Percentiles rank a stretch among this genome's conserved stretches.
These are phyloP conservation scores for Onchidella celtica DNA, from an alignment of 2,888 invertebrate genomes.

Conservation along the genomic window DNA sequence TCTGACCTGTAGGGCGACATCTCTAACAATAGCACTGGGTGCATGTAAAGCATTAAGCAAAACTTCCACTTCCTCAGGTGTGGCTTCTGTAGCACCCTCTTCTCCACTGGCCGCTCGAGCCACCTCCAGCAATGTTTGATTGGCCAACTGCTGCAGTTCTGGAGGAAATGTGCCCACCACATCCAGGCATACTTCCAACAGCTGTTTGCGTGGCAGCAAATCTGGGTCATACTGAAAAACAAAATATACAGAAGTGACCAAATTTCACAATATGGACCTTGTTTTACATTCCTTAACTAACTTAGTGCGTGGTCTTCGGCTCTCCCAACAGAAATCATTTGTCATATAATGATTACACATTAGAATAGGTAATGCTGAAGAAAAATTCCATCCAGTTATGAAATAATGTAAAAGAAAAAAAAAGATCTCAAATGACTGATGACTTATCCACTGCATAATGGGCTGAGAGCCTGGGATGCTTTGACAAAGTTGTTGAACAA, in stretches of 20 bases:
- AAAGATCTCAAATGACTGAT: too few species aligned
- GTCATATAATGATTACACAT: too few species aligned
- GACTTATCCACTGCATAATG: too few species aligned
- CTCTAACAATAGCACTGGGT: constrained; percentile 87
- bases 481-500: too few species aligned
- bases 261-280: too few species aligned
- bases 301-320: too few species aligned
- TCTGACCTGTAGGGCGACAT: constrained; percentile 87
- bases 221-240: constrained; percentile 85
- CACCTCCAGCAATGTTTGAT: constrained; percentile 89
- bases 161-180: constrained; percentile 67
- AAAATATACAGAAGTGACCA: not conserved
- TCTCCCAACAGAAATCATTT: too few species aligned
- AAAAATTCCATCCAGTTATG: too few species aligned
- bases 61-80: constrained; percentile 87
- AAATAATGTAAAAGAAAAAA: too few species aligned
- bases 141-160: constrained; percentile 86
- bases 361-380: too few species aligned
- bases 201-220: constrained; percentile 89
- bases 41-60: constrained; percentile 89
- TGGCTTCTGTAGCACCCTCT: constrained; percentile 84
- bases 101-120: constrained; percentile 88
- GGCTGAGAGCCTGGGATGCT: too few species aligned
- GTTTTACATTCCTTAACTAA: too few species aligned
- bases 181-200: constrained; percentile 88